phyloP scores from a whole-genome alignment of 2,113 vertebrate genomes.

The Dasyornis broadbenti region DNA sequence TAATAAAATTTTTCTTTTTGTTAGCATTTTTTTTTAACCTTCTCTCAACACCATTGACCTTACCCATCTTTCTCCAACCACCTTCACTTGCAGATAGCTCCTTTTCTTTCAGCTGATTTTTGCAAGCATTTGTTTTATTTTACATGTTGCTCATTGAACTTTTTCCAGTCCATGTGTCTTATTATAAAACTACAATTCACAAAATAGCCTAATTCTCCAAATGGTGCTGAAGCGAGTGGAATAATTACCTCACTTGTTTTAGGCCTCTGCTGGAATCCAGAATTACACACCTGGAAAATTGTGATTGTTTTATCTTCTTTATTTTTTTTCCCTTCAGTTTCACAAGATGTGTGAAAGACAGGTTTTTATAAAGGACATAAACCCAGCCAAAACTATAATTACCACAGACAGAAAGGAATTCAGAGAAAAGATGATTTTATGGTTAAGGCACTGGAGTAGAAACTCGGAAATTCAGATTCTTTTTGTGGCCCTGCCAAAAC shows the following conservation, averaged over 20 bases:
- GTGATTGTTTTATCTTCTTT: constrained; percentile 42
- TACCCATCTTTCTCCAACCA: background rate
- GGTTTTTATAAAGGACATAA: constrained; percentile 31
- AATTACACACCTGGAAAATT: constrained; percentile 62
- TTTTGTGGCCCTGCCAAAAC: constrained; percentile 16
- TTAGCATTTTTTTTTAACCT: background rate
- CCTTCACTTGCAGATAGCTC: background rate
- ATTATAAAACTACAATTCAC: constrained; percentile 50
- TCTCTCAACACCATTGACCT: background rate
- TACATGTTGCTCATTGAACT: background rate
- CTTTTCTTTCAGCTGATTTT: background rate
- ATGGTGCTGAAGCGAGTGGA: constrained; percentile 53
- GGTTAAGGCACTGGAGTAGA: constrained; percentile 16
- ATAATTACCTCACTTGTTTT: constrained; percentile 64
- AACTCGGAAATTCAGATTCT: constrained; percentile 8
- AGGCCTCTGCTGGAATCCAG: constrained; percentile 41
- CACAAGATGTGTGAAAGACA: constrained; percentile 17
- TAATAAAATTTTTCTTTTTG: background rate
- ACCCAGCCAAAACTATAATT: constrained; percentile 35
- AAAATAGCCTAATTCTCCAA: constrained; percentile 49
- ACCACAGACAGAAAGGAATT: background rate
- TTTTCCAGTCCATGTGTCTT: constrained; percentile 49
- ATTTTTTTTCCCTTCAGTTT: background rate
- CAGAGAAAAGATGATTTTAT: constrained; percentile 15
- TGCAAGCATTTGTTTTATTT: background rate